Evolutionary conservation across 2,888 invertebrate species (phyloP).

Genomic region (Rhagophthalmus giganteus): DNA sequence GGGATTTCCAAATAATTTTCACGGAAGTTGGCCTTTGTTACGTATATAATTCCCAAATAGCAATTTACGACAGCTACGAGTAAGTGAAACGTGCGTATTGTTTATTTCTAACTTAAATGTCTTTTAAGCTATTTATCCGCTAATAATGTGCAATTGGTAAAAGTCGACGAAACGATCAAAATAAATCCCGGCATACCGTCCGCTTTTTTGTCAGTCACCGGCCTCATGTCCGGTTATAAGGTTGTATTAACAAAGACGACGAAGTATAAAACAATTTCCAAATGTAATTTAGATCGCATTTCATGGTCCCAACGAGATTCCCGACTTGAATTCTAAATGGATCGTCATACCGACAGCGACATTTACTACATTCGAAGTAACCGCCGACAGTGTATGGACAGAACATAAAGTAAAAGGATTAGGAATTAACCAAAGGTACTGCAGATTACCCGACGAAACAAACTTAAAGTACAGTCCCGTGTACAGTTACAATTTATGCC

Average conservation of each 20-base stretch:
- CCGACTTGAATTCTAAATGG: slow-evolving; percentile 31
- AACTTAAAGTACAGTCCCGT: slow-evolving; percentile 43
- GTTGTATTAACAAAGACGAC: background rate
- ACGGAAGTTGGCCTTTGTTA: slow-evolving; percentile 20
- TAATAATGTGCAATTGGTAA: background rate
- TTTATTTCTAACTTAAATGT: background rate
- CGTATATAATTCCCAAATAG: slow-evolving; percentile 17
- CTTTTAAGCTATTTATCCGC: slow-evolving; percentile 4
- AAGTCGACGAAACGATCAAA: background rate
- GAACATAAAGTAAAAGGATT: slow-evolving; percentile 30
- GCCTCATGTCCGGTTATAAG: slow-evolving; percentile 5
- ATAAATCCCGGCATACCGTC: slow-evolving; percentile 11
- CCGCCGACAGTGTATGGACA: slow-evolving; percentile 15
- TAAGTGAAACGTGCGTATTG: slow-evolving; percentile 7
- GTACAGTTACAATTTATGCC: slow-evolving; percentile 50
- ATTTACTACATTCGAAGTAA: slow-evolving; percentile 10
- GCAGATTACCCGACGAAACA: slow-evolving; percentile 43
- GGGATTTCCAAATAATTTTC: slow-evolving; percentile 3
- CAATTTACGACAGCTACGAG: slow-evolving; percentile 8
- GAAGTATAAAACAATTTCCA: background rate
- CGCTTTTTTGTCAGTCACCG: slow-evolving; percentile 2
- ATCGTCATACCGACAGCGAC: background rate
- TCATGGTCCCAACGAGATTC: slow-evolving; percentile 37
- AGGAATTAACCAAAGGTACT: slow-evolving; percentile 44
- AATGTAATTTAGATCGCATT: slow-evolving; percentile 37